Conservation (phyloP, 2,888 invertebrate species). For the Lumbricus terrestris region DNA sequence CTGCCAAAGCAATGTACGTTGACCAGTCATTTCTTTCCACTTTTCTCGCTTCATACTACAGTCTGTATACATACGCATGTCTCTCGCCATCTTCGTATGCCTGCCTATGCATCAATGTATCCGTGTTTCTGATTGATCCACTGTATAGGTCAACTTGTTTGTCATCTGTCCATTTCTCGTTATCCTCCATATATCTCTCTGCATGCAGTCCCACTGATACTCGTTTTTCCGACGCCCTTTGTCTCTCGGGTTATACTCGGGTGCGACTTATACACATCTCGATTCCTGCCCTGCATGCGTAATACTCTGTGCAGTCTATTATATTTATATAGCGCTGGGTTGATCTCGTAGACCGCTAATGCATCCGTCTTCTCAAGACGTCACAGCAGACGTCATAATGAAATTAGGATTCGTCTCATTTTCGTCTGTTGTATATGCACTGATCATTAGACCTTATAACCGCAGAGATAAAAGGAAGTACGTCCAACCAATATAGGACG, state of each 20-base stretch:
- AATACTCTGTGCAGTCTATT: too few species aligned
- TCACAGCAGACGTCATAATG: background rate
- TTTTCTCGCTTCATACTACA: too few species aligned
- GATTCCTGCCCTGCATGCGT: background rate
- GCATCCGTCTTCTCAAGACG: background rate
- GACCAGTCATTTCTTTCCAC: too few species aligned
- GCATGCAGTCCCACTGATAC: too few species aligned
- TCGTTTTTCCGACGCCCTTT: background rate
- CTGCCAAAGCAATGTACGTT: too few species aligned
- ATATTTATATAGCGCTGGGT: too few species aligned
- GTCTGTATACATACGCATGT: too few species aligned
- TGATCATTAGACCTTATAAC: background rate
- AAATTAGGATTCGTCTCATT: background rate
- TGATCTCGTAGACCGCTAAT: background rate
- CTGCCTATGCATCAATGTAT: background rate
- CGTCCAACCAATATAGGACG: background rate
- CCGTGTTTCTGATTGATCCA: background rate
- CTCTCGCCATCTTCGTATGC: too few species aligned
- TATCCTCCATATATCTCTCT: background rate
- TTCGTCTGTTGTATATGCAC: background rate
- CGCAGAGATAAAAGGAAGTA: background rate
- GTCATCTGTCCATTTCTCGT: background rate
- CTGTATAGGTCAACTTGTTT: background rate
- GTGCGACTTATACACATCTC: background rate
- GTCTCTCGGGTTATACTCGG: background rate